phyloP scores from a whole-genome alignment of 2,888 invertebrate genomes.

The Nymphalis c-album region DNA sequence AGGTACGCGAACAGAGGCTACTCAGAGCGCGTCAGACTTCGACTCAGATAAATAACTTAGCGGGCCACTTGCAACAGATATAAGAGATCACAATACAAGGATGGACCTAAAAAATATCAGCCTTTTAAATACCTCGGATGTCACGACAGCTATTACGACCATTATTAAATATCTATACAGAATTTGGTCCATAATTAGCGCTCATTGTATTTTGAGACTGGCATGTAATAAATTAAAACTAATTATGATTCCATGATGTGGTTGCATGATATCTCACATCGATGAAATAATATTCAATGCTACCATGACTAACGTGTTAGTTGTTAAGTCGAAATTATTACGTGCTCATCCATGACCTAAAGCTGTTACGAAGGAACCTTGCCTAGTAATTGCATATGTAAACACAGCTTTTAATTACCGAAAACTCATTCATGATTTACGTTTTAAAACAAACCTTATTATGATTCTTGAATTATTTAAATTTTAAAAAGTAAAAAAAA shows the following conservation, averaged over 20 bases:
- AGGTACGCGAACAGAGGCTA: slow-evolving; percentile 9
- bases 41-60: slow-evolving; percentile 3
- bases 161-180: slow-evolving; percentile 25
- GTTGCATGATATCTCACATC: slow-evolving; percentile 42
- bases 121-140: slow-evolving; percentile 15
- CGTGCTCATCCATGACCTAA: slow-evolving; percentile 62
- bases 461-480: background rate
- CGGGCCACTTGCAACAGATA: slow-evolving; percentile 39
- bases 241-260: slow-evolving; percentile 49
- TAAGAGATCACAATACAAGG: slow-evolving; percentile 26
- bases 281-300: slow-evolving; percentile 42
- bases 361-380: slow-evolving; percentile 33
- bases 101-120: slow-evolving; percentile 19
- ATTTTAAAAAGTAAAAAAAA: background rate
- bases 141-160: slow-evolving; percentile 29
- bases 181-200: slow-evolving; percentile 27
- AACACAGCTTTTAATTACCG: slow-evolving; percentile 34
- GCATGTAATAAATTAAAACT: slow-evolving; percentile 35
- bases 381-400: slow-evolving; percentile 36
- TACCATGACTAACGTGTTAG: slow-evolving; percentile 57
- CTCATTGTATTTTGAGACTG: slow-evolving; percentile 26
- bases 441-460: slow-evolving; percentile 9
- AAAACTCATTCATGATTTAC: slow-evolving; percentile 25
- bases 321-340: slow-evolving; percentile 56
- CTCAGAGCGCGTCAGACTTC: slow-evolving; percentile 8